Base-by-base conservation (phyloP, 37 sponge, comb jelly and placozoan genomes). In the Beroe forskalii region DNA sequence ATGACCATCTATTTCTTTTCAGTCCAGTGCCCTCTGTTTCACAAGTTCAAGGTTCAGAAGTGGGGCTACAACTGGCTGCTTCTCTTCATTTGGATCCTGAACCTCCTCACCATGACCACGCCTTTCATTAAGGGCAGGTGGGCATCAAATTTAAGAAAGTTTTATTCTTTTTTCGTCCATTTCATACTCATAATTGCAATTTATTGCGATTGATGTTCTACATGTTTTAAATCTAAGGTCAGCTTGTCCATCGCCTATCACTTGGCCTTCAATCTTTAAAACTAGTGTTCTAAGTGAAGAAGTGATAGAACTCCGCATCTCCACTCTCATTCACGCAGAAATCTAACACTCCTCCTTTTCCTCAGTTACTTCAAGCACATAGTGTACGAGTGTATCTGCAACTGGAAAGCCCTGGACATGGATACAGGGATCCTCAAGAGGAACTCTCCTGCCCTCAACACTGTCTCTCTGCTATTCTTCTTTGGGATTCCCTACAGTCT, bases 21-120 rank as follows among this genome's bases (percentile, higher is more conserved):
- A 72, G 75, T 72, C 19, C 75, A 72, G 40, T 72, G 14, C 39
- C 75, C 75, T 6, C 23, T 72, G 30, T 38, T 72, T 37, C 75
- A 72, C 75, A 72, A 72, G 75, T 72, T 72, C 40, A 72, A 33
- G 35, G 22, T 72, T 4, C 75, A 72, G 22, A 32, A 33, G 6
- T 37, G 20, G 4, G 75, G 75, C 8, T 72, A 72, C 75, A 37
- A 38, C 8, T 72, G 75, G 75, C 14, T 72, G 8, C 35, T 72
- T 35, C 4, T 37, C 36, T 30, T 72, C 35, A 38, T 72, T 39
- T 72, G 75, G 75, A 3, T 37, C 28, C 35, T 72, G 12, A 72
- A 72, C 35, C 75, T 72, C 22, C 32, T 28, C 1, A 38, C 75
- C 38, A 72, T 72, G 75, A 39, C 75, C 28, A 72, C 75, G 22